Base-by-base conservation (phyloP, 92 coral and sea anemone species). In the Micromussa lordhowensis region DNA sequence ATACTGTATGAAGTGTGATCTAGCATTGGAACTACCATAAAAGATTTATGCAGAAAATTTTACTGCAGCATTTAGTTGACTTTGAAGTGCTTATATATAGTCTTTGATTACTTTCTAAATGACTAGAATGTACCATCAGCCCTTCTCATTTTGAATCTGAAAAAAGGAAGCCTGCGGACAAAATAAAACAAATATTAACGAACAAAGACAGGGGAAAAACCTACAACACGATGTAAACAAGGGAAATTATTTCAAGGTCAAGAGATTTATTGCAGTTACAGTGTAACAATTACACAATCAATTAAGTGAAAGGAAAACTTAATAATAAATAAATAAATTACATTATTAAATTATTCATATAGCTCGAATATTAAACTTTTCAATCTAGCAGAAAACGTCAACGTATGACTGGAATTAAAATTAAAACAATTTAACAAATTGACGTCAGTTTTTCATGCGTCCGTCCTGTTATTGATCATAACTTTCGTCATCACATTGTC, bases 81-180 rank as follows among this genome's bases (percentile, higher is more conserved):
- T 15, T 18, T 18, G 15, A 5, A 22, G 10, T 22, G 26, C 26
- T 55, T 1, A 55, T 55, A 55, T 19, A 55, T 15, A 21, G 61
- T 55, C 19, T 15, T 15, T 19, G 18, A 15, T 17, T 1, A 1
- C 21, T 4, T 12, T 17, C 68, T 19, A 36, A 71, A 14, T 59
- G 48, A 28, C 19, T 18, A 6, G 3, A 54, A 40, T 81, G 49
- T 18, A 0, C 22, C 34, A 48, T 93, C 76, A 93, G 66, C 95
- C 93, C 69, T 95, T 97, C 87, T 97, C 99, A 85, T 97, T 97
- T 78, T 95, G 99, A 69, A 97, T 97, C 89, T 97, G 99, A 90
- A 94, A 97, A 75, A 95, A 95, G 77, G 98, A 94, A n/a, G 99
- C 99, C 99, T 97, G 92, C 73, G 59, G 72, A 80, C 36, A 68